A percentile compares a stretch with the other conserved stretches of the same genome.
Evolutionary conservation across 1,140 invertebrate species (phyloP).

Genomic region (Drosophila neocordata): DNA sequence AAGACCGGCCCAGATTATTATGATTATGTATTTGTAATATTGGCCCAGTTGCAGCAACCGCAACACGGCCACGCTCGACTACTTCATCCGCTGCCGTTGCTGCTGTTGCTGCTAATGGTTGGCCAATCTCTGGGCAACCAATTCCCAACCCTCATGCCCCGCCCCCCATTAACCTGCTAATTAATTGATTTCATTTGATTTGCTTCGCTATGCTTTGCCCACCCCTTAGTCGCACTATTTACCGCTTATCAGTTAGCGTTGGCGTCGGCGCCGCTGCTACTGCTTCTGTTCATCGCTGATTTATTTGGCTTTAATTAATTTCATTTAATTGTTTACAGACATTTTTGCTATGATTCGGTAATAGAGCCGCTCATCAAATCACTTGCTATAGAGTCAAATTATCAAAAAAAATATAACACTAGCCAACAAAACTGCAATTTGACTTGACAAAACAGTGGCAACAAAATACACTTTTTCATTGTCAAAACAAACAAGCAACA

Average conservation of each 20-base stretch:
- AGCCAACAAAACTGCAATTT: neutral
- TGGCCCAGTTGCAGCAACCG: slow-evolving; percentile 66
- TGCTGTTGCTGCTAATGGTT: slow-evolving; percentile 44
- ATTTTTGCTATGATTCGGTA: slow-evolving; percentile 12
- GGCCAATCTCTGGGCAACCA: slow-evolving; percentile 66
- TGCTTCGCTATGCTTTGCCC: neutral
- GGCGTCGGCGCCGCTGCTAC: neutral
- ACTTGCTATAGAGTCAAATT: neutral
- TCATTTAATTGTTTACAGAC: slow-evolving; percentile 59
- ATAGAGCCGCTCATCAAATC: neutral
- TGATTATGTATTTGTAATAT: slow-evolving; percentile 31
- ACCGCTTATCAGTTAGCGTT: slow-evolving; percentile 14
- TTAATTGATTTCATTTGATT: slow-evolving; percentile 42
- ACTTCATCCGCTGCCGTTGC: too few relatives aligned
- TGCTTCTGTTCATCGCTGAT: slow-evolving; percentile 40
- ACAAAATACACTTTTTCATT: too few relatives aligned
- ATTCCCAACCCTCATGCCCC: neutral
- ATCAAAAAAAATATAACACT: neutral
- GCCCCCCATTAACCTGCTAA: slow-evolving; percentile 27
- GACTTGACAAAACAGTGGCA: neutral
- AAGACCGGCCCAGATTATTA: neutral
- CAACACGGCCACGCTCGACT: slow-evolving; percentile 60
- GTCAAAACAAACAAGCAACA: too few relatives aligned
- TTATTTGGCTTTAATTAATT: slow-evolving; percentile 72
- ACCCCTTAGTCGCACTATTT: slow-evolving; percentile 10